Percentiles rank a stretch among this genome's conserved stretches.
Evolutionary conservation across 2,888 invertebrate genomes (phyloP).

Genomic region (Empis stercorea): DNA sequence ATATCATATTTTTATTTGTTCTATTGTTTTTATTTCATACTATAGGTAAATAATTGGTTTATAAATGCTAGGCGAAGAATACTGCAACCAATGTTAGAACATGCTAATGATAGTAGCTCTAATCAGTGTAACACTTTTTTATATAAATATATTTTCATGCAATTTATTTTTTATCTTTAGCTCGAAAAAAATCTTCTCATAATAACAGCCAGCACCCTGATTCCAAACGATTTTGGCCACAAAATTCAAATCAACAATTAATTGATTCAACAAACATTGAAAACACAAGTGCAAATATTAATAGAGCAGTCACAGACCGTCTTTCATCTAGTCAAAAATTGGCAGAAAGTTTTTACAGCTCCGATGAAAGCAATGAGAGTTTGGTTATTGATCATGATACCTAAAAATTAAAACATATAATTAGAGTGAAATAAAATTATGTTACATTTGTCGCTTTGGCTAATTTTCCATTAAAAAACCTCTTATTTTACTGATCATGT

Average conservation of each 20-base stretch:
- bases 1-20: background rate
- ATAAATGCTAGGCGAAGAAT: constrained; percentile 86
- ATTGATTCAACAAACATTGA: background rate
- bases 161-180: background rate
- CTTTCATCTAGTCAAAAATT: background rate
- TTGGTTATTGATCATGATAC: too few relatives aligned
- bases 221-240: constrained; percentile 8
- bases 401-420: too few relatives aligned
- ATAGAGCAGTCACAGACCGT: background rate
- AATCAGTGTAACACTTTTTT: constrained; percentile 3
- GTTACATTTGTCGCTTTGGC: too few relatives aligned
- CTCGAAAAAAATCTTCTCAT: background rate
- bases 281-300: background rate
- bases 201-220: background rate
- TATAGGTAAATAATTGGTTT: constrained; percentile 79
- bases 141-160: too few relatives aligned
- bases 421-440: too few relatives aligned
- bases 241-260: background rate
- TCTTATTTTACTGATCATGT: too few relatives aligned
- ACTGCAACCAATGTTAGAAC: constrained; percentile 82
- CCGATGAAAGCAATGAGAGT: background rate
- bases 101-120: constrained; percentile 16
- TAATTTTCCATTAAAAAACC: too few relatives aligned
- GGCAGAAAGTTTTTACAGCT: background rate
- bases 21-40: background rate